Conservation (phyloP, 2,113 vertebrate genomes). For the Eulemur rufifrons region DNA sequence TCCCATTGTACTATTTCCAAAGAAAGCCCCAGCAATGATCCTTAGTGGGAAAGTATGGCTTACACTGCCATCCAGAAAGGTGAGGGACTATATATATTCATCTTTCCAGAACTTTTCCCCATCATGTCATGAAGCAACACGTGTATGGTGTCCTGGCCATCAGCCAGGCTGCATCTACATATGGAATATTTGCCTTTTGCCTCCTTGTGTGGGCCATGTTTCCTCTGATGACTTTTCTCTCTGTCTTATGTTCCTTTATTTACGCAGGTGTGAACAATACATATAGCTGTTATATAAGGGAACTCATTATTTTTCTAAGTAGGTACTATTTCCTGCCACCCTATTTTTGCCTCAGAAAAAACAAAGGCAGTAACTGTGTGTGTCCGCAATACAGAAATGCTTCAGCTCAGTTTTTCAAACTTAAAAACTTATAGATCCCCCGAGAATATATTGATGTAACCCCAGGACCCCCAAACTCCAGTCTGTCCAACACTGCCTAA, state of each 20-base stretch:
- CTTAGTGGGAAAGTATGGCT: not conserved
- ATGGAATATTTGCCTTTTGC: not conserved
- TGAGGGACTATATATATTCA: not conserved
- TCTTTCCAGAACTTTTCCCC: not conserved
- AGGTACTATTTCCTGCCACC: not conserved
- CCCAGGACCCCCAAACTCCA: not conserved
- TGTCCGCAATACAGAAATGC: not conserved
- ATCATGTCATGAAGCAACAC: not conserved
- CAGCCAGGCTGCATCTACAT: not conserved
- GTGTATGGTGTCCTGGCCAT: not conserved
- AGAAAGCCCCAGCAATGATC: not conserved
- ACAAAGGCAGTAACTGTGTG: not conserved
- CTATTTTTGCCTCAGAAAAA: not conserved
- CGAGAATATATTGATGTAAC: not conserved
- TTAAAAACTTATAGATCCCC: not conserved
- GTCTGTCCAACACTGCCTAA: not conserved
- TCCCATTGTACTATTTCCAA: not conserved
- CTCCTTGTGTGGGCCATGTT: not conserved
- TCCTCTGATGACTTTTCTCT: not conserved
- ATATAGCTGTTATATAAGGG: conserved; percentile 34
- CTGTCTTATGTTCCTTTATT: not conserved
- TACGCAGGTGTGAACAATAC: not conserved
- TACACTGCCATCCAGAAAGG: not conserved
- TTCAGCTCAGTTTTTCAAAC: not conserved
- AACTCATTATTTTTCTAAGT: conserved; percentile 42